phyloP scores from a whole-genome alignment of 2,888 invertebrate genomes.

The Drosophila anomelani region DNA sequence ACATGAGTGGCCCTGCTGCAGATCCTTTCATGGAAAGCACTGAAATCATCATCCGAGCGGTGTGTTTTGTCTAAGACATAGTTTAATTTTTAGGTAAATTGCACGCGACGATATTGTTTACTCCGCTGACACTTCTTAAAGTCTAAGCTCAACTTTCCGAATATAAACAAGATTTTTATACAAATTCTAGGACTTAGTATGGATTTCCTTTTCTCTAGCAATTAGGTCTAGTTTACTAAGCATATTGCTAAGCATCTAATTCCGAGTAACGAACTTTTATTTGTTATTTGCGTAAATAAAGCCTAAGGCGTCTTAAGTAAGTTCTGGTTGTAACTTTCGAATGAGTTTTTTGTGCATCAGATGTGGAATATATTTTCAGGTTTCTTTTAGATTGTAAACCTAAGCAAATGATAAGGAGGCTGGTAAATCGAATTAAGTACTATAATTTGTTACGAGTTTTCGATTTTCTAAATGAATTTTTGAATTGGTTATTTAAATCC shows the following conservation, averaged over 20 bases:
- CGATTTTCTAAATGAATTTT: no score
- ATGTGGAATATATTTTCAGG: background rate
- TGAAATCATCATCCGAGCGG: constrained; percentile 19
- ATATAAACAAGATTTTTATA: constrained; percentile 54
- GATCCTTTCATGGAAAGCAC: constrained; percentile 4
- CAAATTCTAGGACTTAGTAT: constrained; percentile 49
- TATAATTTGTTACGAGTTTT: no score
- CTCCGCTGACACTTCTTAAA: constrained; percentile 33
- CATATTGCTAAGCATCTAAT: constrained; percentile 63
- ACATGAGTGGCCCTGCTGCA: constrained; percentile 53
- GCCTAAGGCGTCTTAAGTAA: constrained; percentile 65
- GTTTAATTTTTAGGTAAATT: constrained; percentile 59
- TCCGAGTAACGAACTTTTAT: constrained; percentile 46
- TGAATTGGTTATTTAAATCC: background rate
- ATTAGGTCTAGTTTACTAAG: constrained; percentile 57
- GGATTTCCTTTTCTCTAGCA: constrained; percentile 39
- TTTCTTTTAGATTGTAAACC: background rate
- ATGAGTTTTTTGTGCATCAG: background rate
- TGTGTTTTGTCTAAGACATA: constrained; percentile 44
- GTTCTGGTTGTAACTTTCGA: background rate
- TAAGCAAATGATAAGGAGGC: background rate
- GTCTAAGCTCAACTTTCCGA: constrained; percentile 34
- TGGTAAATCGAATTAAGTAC: no score
- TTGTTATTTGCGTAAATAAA: constrained; percentile 65
- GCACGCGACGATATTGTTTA: constrained; percentile 22